Percentiles rank a stretch among this genome's conserved stretches.
Evolutionary conservation across 2,888 invertebrate genomes (phyloP).

Genomic region (Neria commutata): DNA sequence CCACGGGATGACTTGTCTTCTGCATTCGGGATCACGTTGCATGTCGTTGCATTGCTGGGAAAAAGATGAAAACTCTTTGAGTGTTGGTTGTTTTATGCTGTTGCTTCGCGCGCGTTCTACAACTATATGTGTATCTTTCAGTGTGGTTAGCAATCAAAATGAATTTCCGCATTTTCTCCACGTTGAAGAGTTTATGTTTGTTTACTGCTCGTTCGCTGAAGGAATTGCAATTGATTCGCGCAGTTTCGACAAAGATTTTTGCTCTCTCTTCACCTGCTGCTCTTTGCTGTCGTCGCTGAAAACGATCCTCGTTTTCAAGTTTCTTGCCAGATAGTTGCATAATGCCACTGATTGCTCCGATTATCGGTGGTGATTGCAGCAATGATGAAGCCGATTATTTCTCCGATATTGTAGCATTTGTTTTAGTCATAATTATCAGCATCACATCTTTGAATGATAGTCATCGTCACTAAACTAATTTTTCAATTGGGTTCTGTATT

Average conservation of each 20-base stretch:
- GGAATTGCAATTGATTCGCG: not conserved
- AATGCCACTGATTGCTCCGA: no score
- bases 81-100: not conserved
- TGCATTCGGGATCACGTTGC: conserved; percentile 32
- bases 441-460: no score
- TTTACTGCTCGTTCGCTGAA: conserved; percentile 43
- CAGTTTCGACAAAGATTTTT: not conserved
- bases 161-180: conserved; percentile 55
- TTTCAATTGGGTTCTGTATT: no score
- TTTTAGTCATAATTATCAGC: no score
- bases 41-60: conserved; percentile 35
- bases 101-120: not conserved
- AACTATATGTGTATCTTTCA: conserved; percentile 36
- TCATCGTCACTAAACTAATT: no score
- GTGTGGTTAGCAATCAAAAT: conserved; percentile 42
- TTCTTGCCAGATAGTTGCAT: no score
- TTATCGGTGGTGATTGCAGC: no score
- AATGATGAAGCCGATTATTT: no score
- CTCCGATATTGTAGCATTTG: no score
- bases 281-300: not conserved
- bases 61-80: conserved; percentile 39
- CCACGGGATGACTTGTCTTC: not conserved
- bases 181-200: conserved; percentile 44
- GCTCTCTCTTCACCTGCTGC: not conserved
- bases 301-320: no score